Percentiles rank a stretch among this genome's conserved stretches.
Conservation (phyloP, 2,797 vertebrate genomes). For the Artibeus lituratus region DNA sequence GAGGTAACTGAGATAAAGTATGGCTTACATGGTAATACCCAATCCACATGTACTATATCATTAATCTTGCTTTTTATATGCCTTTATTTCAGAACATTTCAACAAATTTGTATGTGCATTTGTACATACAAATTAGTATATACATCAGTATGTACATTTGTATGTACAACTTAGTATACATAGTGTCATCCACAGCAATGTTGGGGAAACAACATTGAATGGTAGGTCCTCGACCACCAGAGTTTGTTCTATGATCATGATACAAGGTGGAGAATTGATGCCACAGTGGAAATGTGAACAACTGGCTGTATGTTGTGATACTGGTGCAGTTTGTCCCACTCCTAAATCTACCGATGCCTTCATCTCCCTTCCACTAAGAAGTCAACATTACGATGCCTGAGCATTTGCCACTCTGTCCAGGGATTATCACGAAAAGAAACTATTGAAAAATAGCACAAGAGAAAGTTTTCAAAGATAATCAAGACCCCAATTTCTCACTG, state of each 20-base stretch:
- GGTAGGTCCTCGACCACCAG: not conserved
- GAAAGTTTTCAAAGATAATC: not conserved
- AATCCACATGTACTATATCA: not conserved
- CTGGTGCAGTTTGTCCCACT: too few species aligned
- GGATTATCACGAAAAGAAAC: not conserved
- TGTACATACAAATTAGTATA: too few species aligned
- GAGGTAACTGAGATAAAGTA: not conserved
- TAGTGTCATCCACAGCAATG: too few species aligned
- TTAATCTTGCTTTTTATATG: not conserved
- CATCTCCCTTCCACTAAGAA: not conserved
- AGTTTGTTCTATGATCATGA: not conserved
- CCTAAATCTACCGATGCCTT: not conserved
- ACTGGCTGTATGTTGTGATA: not conserved
- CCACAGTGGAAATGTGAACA: not conserved
- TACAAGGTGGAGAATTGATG: not conserved
- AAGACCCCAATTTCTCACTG: not conserved
- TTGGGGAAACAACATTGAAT: not conserved
- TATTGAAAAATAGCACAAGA: not conserved
- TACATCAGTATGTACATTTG: too few species aligned
- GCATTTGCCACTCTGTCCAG: not conserved
- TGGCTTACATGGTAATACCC: not conserved
- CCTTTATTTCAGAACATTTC: not conserved
- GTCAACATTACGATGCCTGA: not conserved
- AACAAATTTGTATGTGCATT: not conserved
- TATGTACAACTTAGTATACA: not conserved